These are phyloP conservation scores for Megaceryle alcyon DNA, from an alignment of 2,797 vertebrate species.

Conservation along the genomic window DNA sequence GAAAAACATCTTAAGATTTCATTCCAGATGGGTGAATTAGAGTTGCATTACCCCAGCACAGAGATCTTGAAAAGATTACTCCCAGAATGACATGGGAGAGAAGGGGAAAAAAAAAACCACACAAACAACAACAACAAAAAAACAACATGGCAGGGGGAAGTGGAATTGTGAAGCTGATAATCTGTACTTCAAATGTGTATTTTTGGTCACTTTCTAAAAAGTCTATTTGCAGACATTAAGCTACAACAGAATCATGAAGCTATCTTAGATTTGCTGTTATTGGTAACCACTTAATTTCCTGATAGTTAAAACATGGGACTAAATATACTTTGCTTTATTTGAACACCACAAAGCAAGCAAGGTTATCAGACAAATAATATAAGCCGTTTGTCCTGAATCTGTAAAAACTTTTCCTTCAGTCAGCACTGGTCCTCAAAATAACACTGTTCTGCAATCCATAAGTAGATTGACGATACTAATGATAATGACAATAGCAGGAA, in stretches of 20 bases:
- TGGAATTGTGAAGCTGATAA: neutral
- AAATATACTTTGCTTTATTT: neutral
- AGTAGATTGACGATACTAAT: neutral
- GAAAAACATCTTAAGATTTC: neutral
- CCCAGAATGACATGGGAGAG: no score
- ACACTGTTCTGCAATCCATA: neutral
- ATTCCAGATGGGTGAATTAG: neutral
- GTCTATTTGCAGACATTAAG: neutral
- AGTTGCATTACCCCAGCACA: neutral
- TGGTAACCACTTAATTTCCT: neutral
- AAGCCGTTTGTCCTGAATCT: neutral
- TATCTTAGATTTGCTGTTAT: neutral
- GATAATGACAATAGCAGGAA: neutral
- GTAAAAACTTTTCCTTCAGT: neutral
- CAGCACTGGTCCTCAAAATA: neutral
- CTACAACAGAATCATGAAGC: neutral
- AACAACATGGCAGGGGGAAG: no score
- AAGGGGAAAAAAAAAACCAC: no score
- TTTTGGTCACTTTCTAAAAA: neutral
- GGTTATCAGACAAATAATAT: neutral
- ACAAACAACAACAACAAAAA: no score
- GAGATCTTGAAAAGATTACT: neutral
- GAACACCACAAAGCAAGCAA: neutral
- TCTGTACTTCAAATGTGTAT: neutral
- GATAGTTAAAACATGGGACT: neutral